Evolutionary conservation across 2,113 vertebrate genomes (phyloP), one percentile per base, ranked within the genome.

Genomic region (Lamprologus sp.): DNA sequence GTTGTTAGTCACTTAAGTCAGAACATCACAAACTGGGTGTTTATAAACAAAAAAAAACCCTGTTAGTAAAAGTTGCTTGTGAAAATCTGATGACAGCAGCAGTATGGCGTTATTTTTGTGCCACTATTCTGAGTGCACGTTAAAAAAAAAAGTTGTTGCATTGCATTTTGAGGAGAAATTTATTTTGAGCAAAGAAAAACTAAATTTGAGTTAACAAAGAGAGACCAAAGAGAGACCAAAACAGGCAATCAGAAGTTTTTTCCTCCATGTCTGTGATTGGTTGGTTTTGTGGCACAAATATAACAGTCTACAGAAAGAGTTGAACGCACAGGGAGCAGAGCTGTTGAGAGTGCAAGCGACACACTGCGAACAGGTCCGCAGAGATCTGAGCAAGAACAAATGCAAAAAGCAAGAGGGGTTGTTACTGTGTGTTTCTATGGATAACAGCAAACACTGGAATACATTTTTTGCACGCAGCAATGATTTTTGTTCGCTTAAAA

Each of bases 381-480:
- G 26, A 60, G 26, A 31, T 60, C 8, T 60, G 26, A 60, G 58
- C 28, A 63, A 63, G 28, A 35, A 10, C 58, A 63, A 63, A 63
- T 63, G 9, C 58, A 19, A 63, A 63, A 63, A 63, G 28, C 31
- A 63, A 63, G 58, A 35, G 31, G 0, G 1, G 31, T 6, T 63
- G 9, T 63, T 63, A 63, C 31, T 63, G 15, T 63, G 58, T 63
- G 58, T 63, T 63, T 63, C 1, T 63, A 63, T 35, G 15, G 58
- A 35, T 35, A 63, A 35, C 9, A 35, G 58, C 28, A 63, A 63
- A 35, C 28, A 35, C 58, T 63, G 31, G 33, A 63, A 63, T 63
- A 63, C 0, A 11, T 19, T 35, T 63, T 63, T 35, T 63, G 15
- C 58, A 35, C 0, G 2, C 15, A 63, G 28, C 28, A 63, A 63